Evolutionary conservation across 2,888 invertebrate genomes (phyloP).

Genomic region (Agrotis segetum): DNA sequence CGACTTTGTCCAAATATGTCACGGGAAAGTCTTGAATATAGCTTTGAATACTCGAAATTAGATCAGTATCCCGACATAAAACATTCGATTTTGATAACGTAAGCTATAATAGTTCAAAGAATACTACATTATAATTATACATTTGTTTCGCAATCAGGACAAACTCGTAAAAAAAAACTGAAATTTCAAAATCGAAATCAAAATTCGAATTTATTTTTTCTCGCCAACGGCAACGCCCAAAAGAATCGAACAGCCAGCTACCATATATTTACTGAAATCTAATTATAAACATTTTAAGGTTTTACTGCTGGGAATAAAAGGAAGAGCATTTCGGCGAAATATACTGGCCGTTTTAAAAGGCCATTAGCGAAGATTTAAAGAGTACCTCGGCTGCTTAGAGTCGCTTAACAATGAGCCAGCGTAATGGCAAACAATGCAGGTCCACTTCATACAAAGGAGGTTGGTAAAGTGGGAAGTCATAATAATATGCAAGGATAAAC

Average conservation of each 20-base stretch:
- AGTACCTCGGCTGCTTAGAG: conserved; percentile 82
- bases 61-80: too few species aligned
- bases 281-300: conserved; percentile 80
- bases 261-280: conserved; percentile 69
- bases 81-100: not conserved
- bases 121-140: too few species aligned
- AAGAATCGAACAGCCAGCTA: conserved; percentile 46
- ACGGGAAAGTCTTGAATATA: too few species aligned
- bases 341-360: conserved; percentile 85
- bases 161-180: not conserved
- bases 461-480: conserved; percentile 67
- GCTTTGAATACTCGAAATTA: too few species aligned
- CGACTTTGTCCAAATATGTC: too few species aligned
- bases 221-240: conserved; percentile 20
- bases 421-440: conserved; percentile 81
- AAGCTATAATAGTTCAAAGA: not conserved
- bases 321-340: conserved; percentile 78
- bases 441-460: conserved; percentile 72
- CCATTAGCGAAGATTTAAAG: conserved; percentile 88
- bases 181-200: not conserved
- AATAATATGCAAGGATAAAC: conserved; percentile 63
- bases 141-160: not conserved
- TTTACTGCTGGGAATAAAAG: conserved; percentile 71
- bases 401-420: conserved; percentile 82
- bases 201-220: not conserved